These are phyloP conservation scores for Danionella dracula DNA, from an alignment of 2,797 vertebrate species.

Conservation along the genomic window DNA sequence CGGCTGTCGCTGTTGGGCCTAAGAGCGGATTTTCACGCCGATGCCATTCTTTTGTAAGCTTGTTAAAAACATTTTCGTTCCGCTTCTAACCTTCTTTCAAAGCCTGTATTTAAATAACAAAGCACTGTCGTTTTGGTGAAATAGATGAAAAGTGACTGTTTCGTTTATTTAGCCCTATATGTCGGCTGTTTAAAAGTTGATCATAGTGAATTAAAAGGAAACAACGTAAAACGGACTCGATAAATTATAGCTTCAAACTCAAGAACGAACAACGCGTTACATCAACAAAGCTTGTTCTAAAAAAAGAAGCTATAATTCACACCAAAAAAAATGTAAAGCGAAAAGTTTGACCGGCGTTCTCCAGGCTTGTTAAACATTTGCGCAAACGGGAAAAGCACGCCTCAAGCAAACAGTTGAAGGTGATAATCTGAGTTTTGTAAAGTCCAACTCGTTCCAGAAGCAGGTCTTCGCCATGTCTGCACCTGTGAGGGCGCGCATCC, in stretches of 20 bases:
- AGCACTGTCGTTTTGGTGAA: not conserved
- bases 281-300: not conserved
- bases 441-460: slow-evolving; percentile 52
- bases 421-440: slow-evolving; percentile 47
- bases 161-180: too few species aligned
- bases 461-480: slow-evolving; percentile 67
- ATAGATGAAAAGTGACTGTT: not conserved
- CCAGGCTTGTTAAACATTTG: not conserved
- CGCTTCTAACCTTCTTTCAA: not conserved
- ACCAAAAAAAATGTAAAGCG: too few species aligned
- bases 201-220: too few species aligned
- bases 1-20: slow-evolving; percentile 10
- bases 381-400: not conserved
- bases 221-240: too few species aligned
- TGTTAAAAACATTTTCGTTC: not conserved
- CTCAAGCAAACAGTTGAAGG: too few species aligned
- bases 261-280: not conserved
- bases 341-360: slow-evolving; percentile 40
- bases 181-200: too few species aligned
- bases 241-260: not conserved
- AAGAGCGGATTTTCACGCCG: not conserved
- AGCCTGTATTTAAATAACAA: not conserved
- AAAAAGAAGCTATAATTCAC: not conserved
- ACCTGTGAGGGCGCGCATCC: slow-evolving; percentile 63
- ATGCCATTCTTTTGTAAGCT: not conserved